A percentile compares a stretch with the other conserved stretches of the same genome.
These are phyloP conservation scores for Hypsopygia costalis DNA, from an alignment of 2,888 invertebrate genomes.

Conservation along the genomic window DNA sequence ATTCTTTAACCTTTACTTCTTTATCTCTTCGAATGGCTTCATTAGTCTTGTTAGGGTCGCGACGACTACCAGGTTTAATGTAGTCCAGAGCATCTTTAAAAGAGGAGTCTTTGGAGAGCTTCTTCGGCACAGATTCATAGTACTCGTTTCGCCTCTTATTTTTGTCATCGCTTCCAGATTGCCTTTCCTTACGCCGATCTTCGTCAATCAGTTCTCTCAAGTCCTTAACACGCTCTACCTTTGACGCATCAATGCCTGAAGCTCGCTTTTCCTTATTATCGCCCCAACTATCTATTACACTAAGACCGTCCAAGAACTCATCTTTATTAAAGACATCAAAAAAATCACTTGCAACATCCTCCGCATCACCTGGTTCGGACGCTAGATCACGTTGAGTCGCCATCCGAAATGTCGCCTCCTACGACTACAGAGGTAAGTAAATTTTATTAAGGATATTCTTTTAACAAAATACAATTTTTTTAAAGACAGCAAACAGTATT, in stretches of 20 bases:
- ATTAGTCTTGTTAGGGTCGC: conserved; percentile 65
- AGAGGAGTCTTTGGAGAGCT: background rate
- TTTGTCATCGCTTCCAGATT: conserved; percentile 13
- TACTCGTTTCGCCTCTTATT: conserved; percentile 16
- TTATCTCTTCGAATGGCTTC: conserved; percentile 67
- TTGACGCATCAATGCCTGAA: conserved; percentile 33
- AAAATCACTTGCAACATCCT: conserved; percentile 72
- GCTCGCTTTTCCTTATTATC: conserved; percentile 26
- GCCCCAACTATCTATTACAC: conserved; percentile 71
- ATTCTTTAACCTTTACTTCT: conserved; percentile 67
- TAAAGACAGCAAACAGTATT: too few species aligned
- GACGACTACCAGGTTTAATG: conserved; percentile 66
- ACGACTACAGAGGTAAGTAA: too few species aligned
- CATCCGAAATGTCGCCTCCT: conserved; percentile 17
- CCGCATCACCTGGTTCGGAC: conserved; percentile 41
- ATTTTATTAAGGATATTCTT: too few species aligned
- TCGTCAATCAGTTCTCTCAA: conserved; percentile 47
- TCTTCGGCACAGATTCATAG: conserved; percentile 1
- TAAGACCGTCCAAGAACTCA: conserved; percentile 69
- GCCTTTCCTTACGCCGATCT: conserved; percentile 11
- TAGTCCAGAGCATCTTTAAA: conserved; percentile 38
- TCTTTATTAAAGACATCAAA: conserved; percentile 70
- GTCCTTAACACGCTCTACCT: conserved; percentile 45
- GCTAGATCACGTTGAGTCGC: conserved; percentile 26
- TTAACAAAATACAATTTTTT: too few species aligned